Percentiles rank a stretch among this genome's conserved stretches.
Conservation (phyloP, 2,113 vertebrate genomes). For the Mobula hypostoma region DNA sequence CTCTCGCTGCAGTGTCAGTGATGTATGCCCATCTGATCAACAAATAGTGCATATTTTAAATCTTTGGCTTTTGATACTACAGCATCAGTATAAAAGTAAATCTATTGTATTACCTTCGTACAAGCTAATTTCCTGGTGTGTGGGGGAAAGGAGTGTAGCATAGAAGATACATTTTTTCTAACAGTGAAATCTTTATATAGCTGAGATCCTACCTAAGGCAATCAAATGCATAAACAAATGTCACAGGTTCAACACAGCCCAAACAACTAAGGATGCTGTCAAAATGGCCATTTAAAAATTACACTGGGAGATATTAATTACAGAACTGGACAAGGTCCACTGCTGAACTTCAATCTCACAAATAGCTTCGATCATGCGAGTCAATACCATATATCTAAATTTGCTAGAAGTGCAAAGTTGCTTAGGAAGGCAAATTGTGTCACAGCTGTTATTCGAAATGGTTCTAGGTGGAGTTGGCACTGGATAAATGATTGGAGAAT, state of each 20-base stretch:
- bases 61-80: slow-evolving; percentile 4
- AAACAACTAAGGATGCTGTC: neutral
- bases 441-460: slow-evolving; percentile 7
- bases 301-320: neutral
- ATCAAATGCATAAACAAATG: neutral
- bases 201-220: neutral
- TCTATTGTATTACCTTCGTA: slow-evolving; percentile 24
- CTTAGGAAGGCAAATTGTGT: neutral
- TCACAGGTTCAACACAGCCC: neutral
- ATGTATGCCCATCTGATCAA: neutral
- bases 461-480: neutral
- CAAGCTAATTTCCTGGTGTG: neutral
- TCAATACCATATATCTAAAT: neutral
- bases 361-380: neutral
- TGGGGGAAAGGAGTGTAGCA: no score
- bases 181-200: neutral
- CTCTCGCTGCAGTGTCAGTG: neutral
- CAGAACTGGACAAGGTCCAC: neutral
- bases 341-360: neutral
- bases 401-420: slow-evolving; percentile 12
- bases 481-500: slow-evolving; percentile 18
- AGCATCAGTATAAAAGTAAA: neutral
- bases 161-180: neutral
- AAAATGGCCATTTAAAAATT: slow-evolving; percentile 4
- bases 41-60: slow-evolving; percentile 1